Conservation (phyloP, 2,113 vertebrate species). For the Oryzias melastigma region DNA sequence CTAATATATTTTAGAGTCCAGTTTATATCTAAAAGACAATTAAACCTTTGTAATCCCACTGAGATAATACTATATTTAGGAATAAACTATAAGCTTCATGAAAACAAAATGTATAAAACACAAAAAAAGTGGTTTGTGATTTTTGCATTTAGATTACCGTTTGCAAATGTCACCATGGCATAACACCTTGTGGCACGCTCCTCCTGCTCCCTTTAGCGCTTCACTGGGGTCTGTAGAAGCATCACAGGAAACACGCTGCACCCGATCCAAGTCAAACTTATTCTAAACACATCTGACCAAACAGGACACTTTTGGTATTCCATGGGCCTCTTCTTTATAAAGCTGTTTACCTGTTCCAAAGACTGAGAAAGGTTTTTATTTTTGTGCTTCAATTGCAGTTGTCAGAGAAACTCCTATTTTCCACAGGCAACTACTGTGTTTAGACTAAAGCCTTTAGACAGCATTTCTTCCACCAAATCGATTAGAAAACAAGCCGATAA, state of each 20-base stretch:
- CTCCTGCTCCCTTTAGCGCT: not conserved
- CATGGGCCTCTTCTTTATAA: not conserved
- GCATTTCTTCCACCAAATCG: too few relatives aligned
- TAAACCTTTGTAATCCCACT: too few relatives aligned
- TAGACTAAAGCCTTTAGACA: too few relatives aligned
- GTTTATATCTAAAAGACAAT: too few relatives aligned
- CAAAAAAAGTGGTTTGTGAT: too few relatives aligned
- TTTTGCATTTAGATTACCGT: too few relatives aligned
- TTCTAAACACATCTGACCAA: not conserved
- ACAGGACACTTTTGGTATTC: not conserved
- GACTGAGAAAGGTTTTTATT: not conserved
- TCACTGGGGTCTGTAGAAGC: not conserved
- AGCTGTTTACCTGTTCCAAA: not conserved
- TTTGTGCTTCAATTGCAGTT: not conserved
- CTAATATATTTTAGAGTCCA: constrained; percentile 33
- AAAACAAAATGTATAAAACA: too few relatives aligned
- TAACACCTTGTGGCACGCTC: not conserved
- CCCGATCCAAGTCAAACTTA: not conserved
- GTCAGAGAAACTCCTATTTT: too few relatives aligned
- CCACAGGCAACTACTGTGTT: too few relatives aligned
- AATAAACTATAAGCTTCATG: too few relatives aligned
- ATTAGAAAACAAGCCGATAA: not conserved
- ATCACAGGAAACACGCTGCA: not conserved
- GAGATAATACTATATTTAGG: too few relatives aligned
- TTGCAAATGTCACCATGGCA: too few relatives aligned